These are phyloP conservation scores for Recurvirostra avosetta DNA, from an alignment of 2,113 vertebrate genomes.

Conservation along the genomic window DNA sequence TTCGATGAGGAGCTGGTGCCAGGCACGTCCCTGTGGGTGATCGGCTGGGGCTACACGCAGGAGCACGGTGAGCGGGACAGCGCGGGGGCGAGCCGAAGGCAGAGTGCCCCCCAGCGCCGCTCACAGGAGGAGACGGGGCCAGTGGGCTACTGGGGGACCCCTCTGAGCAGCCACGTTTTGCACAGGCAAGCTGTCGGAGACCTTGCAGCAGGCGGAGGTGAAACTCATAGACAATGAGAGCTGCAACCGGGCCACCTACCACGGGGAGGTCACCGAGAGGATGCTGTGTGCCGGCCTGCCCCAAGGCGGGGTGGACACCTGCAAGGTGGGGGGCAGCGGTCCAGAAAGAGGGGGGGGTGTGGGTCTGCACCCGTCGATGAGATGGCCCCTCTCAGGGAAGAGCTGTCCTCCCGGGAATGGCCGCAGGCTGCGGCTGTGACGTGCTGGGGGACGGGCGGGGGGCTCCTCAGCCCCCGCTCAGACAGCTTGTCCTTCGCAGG, in stretches of 20 bases:
- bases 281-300: conserved; percentile 89
- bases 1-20: conserved; percentile 66
- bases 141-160: neutral
- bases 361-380: rapidly evolving
- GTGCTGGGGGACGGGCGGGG: rapidly evolving
- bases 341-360: too few species aligned
- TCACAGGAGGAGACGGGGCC: rapidly evolving
- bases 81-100: rapidly evolving
- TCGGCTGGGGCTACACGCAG: conserved; percentile 85
- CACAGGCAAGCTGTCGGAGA: conserved; percentile 76
- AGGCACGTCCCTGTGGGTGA: conserved; percentile 67
- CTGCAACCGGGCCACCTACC: conserved; percentile 81
- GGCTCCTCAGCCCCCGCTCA: neutral
- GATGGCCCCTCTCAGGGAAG: rapidly evolving
- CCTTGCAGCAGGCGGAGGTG: conserved; percentile 81
- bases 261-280: conserved; percentile 66
- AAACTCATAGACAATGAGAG: conserved; percentile 63
- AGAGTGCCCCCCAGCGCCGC: neutral
- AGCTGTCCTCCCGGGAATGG: rapidly evolving
- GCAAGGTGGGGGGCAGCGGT: conserved; percentile 78
- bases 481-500: conserved; percentile 62
- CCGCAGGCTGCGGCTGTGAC: neutral
- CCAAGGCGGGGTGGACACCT: conserved; percentile 83
- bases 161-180: neutral
- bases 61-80: conserved; percentile 69